These are phyloP conservation scores for Amphipyra tragopoginis DNA, from an alignment of 2,888 invertebrate genomes.

Conservation along the genomic window DNA sequence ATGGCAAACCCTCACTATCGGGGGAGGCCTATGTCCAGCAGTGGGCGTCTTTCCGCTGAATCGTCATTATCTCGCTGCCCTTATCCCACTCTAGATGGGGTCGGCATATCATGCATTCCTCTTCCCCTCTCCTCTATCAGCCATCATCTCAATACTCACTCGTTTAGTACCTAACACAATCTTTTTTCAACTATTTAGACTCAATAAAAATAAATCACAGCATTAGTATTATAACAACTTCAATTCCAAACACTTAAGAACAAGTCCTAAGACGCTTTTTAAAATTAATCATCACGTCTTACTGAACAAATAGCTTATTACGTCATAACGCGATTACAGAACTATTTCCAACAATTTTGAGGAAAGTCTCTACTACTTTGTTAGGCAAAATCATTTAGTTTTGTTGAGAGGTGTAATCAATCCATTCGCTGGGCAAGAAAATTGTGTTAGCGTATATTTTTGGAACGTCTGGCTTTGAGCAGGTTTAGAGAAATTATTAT, in stretches of 20 bases:
- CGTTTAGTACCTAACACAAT: no score
- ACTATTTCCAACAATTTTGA: constrained; percentile 27
- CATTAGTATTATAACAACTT: background rate
- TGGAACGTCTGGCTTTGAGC: background rate
- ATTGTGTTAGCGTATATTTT: constrained; percentile 13
- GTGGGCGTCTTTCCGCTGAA: no score
- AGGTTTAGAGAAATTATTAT: no score
- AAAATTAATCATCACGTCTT: constrained; percentile 20
- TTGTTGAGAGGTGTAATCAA: constrained; percentile 22
- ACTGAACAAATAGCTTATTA: constrained; percentile 36
- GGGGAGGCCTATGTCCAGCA: no score
- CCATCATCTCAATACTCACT: no score
- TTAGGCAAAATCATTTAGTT: constrained; percentile 4
- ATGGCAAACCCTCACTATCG: no score
- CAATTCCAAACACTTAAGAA: background rate
- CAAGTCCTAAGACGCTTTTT: constrained; percentile 5
- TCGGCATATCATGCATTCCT: no score
- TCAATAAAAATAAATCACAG: no score
- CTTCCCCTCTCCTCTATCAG: no score
- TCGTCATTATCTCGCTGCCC: no score
- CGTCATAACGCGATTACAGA: constrained; percentile 20
- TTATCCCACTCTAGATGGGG: no score
- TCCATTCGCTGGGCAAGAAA: constrained; percentile 27
- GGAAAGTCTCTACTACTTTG: constrained; percentile 19
- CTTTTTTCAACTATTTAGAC: background rate